Evolutionary conservation across 2,113 vertebrate genomes (phyloP), one percentile per base, ranked within the genome.

Genomic region (Chionis minor): DNA sequence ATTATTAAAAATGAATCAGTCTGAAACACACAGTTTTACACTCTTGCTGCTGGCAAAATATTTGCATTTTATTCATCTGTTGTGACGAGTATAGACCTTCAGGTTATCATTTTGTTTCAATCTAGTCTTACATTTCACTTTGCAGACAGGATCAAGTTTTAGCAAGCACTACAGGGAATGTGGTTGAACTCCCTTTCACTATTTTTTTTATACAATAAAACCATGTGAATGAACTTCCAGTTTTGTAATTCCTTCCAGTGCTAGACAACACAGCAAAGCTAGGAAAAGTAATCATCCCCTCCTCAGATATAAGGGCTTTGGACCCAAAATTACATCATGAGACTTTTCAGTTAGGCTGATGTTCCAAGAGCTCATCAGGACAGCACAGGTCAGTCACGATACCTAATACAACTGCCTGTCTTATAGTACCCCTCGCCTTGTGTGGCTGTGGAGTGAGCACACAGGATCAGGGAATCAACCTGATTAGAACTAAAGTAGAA

Each of bases 141-240:
- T 45, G 20, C 30, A 86, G 72, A 90, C 59, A 81, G 44, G 30
- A 84, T 93, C 92, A 88, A 83, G 92, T 96, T 94, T 86, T 49
- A 94, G 79, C 95, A 96, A 74, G 85, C 47, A 61, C 26, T 71
- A 47, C 81, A 63, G 33, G 11, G 63, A 94, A 94, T 78, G 69
- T 79, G 55, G 69, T 67, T 92, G 56, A 95, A 65, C 42, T 59
- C 35, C 5, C 3, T 88, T 90, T 88, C 21, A 20, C 1, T 51
- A 4, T 45, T 61, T 73, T 74, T 90, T 69, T 51, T 15, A 82
- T 47, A 19, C 12, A 40, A 8, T n/a, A 63, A 23, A 83, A 67
- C 84, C 4, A 5, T n/a, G 23, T 56, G n/a, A 90, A 73, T 70
- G 16, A 83, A 73, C 6, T 90, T 80, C 40, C 33, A 61, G 27